phyloP scores from a whole-genome alignment of 2,113 vertebrate species.

The Gnathonemus echidnorhynchus region DNA sequence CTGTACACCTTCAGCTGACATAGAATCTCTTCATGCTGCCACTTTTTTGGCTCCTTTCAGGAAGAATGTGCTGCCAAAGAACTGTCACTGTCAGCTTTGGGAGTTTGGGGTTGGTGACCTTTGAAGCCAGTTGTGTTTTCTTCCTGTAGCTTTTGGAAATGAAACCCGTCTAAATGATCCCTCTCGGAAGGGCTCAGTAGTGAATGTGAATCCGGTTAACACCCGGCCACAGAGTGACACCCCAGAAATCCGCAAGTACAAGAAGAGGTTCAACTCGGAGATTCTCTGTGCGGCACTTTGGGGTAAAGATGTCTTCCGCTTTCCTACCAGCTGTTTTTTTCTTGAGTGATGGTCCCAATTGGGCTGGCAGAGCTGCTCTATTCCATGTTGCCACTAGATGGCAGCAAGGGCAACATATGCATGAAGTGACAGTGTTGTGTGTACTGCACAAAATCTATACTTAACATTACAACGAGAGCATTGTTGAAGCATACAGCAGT shows the following conservation, averaged over 20 bases:
- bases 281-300: slow-evolving; percentile 95
- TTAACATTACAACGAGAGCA: neutral
- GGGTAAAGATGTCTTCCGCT: slow-evolving; percentile 62
- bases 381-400: slow-evolving; percentile 30
- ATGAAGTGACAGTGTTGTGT: neutral
- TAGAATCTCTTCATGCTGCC: neutral
- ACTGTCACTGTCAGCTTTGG: neutral
- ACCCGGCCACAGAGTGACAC: slow-evolving; percentile 97
- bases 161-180: slow-evolving; percentile 88
- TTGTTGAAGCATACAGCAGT: neutral
- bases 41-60: neutral
- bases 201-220: slow-evolving; percentile 97
- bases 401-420: slow-evolving; percentile 21
- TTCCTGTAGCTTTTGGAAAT: slow-evolving; percentile 79
- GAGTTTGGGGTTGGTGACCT: slow-evolving; percentile 21
- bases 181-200: slow-evolving; percentile 90
- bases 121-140: slow-evolving; percentile 26
- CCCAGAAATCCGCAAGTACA: slow-evolving; percentile 97
- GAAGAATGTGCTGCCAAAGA: neutral
- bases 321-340: neutral
- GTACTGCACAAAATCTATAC: slow-evolving; percentile 10
- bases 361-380: neutral
- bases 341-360: neutral
- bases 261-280: slow-evolving; percentile 99
- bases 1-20: slow-evolving; percentile 29